These are phyloP conservation scores for Dromaius novaehollandiae DNA, from an alignment of 2,113 vertebrate genomes.

Conservation along the genomic window DNA sequence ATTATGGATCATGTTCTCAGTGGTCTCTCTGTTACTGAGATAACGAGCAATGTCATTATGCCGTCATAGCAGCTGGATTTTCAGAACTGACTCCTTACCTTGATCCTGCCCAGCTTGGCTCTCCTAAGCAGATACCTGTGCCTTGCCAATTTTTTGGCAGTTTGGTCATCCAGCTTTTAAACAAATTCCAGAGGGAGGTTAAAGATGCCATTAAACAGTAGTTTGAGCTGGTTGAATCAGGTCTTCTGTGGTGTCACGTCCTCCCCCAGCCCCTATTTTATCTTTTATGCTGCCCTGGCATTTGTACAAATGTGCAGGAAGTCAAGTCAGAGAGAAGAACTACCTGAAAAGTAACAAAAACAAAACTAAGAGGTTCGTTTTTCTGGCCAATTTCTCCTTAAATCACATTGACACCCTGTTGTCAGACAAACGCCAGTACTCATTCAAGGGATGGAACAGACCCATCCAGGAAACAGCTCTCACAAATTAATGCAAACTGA, in stretches of 20 bases:
- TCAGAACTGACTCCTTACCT: not conserved
- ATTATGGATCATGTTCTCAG: not conserved
- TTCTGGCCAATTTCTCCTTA: conserved; percentile 6
- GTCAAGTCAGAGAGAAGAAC: not conserved
- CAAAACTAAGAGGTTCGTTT: conserved; percentile 13
- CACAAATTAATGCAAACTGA: conserved; percentile 9
- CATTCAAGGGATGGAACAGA: conserved; percentile 9
- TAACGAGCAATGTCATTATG: not conserved
- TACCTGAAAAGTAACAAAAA: not conserved
- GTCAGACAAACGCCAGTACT: conserved; percentile 1
- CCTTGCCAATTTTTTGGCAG: not conserved
- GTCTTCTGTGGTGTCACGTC: not conserved
- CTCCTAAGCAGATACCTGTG: not conserved
- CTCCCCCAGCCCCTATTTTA: not conserved
- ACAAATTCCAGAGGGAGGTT: not conserved
- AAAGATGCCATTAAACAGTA: not conserved
- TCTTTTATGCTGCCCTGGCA: not conserved
- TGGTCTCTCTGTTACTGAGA: not conserved
- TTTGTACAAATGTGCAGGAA: not conserved
- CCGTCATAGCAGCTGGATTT: not conserved
- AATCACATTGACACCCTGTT: not conserved
- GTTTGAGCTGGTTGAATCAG: not conserved
- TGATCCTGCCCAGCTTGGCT: not conserved
- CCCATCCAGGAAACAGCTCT: conserved; percentile 3
- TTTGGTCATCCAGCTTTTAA: not conserved